These are phyloP conservation scores for Carassius auratus DNA, from an alignment of 2,113 vertebrate species.

Conservation along the genomic window DNA sequence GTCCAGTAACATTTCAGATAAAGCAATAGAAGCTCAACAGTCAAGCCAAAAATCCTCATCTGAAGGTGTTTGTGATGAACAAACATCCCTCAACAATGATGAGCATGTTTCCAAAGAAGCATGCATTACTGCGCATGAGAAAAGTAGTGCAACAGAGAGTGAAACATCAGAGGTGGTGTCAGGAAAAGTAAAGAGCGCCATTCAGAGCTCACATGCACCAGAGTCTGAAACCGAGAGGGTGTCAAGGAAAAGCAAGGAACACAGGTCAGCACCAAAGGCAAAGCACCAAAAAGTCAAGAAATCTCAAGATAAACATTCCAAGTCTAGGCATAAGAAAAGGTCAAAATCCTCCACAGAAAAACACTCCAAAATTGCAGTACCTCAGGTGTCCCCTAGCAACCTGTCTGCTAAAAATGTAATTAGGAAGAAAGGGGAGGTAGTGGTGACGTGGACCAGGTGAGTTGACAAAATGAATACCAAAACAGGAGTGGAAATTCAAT, in stretches of 20 bases:
- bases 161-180: background rate
- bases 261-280: conserved; percentile 58
- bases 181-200: conserved; percentile 68
- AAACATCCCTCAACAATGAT: background rate
- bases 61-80: background rate
- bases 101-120: conserved; percentile 2
- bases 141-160: background rate
- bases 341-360: conserved; percentile 48
- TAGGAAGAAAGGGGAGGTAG: conserved; percentile 91
- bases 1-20: background rate
- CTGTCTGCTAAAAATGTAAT: conserved; percentile 93
- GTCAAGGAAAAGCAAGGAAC: conserved; percentile 67
- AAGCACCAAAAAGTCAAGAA: conserved; percentile 72
- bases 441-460: conserved; percentile 94
- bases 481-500: background rate
- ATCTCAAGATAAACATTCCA: conserved; percentile 40
- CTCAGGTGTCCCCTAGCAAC: conserved; percentile 73
- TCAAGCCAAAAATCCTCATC: background rate
- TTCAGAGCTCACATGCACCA: conserved; percentile 51
- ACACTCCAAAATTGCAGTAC: conserved; percentile 47
- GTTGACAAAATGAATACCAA: conserved; percentile 11
- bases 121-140: background rate
- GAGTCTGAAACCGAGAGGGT: background rate
- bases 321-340: conserved; percentile 62
- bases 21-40: conserved; percentile 3